These are phyloP conservation scores for Eurosta solidaginis DNA, from an alignment of 1,140 invertebrate genomes.

Conservation along the genomic window DNA sequence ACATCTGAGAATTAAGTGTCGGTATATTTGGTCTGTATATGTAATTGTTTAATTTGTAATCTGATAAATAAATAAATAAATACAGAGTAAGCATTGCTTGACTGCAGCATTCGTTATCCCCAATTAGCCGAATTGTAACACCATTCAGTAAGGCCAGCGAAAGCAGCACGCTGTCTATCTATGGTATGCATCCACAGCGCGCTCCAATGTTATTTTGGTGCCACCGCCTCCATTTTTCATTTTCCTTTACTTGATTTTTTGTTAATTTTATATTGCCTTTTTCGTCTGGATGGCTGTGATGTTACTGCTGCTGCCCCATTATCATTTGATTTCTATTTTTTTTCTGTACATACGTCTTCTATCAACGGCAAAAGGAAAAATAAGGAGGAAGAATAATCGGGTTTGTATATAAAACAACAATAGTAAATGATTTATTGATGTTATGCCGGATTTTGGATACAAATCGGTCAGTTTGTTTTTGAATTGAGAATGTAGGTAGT, in stretches of 20 bases:
- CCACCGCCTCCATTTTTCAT: neutral
- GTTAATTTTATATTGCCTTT: neutral
- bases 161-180: neutral
- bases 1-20: no score
- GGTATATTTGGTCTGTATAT: no score
- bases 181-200: neutral
- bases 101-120: neutral
- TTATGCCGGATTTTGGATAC: neutral
- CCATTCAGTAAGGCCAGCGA: neutral
- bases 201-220: neutral
- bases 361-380: neutral
- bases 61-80: no score
- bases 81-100: neutral
- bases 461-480: neutral
- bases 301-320: no score
- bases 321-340: neutral
- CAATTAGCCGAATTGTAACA: neutral
- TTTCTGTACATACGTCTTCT: no score
- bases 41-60: no score
- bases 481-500: no score
- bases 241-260: neutral
- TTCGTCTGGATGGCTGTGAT: neutral
- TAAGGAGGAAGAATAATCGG: neutral
- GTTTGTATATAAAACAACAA: neutral
- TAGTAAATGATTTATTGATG: conserved; percentile 28